These are phyloP conservation scores for Oppia nitens DNA, from an alignment of 1,140 invertebrate species.

Conservation along the genomic window DNA sequence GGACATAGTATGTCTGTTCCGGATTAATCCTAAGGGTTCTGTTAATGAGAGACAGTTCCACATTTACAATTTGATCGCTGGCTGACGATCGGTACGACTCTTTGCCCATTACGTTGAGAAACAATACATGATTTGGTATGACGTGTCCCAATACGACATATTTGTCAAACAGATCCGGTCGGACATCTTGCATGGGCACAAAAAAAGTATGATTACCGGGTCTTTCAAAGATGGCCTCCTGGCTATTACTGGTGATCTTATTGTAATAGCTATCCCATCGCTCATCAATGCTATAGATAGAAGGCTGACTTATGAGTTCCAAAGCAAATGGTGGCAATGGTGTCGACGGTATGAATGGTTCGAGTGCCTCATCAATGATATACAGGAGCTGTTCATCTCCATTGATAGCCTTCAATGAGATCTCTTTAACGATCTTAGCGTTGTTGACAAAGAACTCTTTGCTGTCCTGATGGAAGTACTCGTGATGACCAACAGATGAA, in stretches of 20 bases:
- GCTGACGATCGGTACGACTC: constrained; percentile 7
- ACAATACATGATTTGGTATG: constrained; percentile 66
- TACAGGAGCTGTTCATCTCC: constrained; percentile 16
- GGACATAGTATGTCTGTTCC: constrained; percentile 40
- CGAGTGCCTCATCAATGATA: constrained; percentile 20
- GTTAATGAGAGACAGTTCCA: constrained; percentile 8
- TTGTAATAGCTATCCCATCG: constrained; percentile 35
- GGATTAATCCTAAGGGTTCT: neutral
- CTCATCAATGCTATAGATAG: constrained; percentile 9
- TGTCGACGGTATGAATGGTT: constrained; percentile 14
- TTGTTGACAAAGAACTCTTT: constrained; percentile 17
- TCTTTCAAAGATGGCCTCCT: constrained; percentile 51
- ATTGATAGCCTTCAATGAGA: constrained; percentile 1
- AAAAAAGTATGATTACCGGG: constrained; percentile 68
- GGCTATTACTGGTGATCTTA: constrained; percentile 46
- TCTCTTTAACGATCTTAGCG: constrained; percentile 16
- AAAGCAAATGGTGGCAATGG: constrained; percentile 8
- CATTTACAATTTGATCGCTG: constrained; percentile 8
- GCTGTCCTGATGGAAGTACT: neutral
- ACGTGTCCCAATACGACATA: constrained; percentile 78
- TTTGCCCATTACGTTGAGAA: constrained; percentile 53
- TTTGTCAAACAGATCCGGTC: constrained; percentile 22
- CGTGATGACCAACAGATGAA: neutral
- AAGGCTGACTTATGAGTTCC: constrained; percentile 11
- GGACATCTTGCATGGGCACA: constrained; percentile 43